Conservation (phyloP, 2,113 vertebrate species). For the Tapirus terrestris region DNA sequence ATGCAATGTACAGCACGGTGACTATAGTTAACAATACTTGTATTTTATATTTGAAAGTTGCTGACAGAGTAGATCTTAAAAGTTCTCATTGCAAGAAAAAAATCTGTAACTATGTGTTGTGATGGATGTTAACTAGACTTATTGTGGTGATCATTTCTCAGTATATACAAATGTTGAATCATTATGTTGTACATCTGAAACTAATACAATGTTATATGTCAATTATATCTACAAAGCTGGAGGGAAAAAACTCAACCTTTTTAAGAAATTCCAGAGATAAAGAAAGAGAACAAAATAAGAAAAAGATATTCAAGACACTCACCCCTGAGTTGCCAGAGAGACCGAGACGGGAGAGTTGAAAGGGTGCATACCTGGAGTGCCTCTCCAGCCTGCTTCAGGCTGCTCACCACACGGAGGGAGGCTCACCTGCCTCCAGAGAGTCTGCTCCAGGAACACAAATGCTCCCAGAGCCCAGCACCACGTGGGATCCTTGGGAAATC, state of each 20-base stretch:
- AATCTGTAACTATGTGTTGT: not conserved
- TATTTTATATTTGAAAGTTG: not conserved
- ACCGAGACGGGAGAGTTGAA: not conserved
- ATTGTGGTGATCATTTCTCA: not conserved
- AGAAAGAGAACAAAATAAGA: not conserved
- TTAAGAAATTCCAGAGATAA: not conserved
- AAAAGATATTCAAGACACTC: not conserved
- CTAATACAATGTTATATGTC: not conserved
- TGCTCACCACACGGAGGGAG: too few species aligned
- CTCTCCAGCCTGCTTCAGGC: not conserved
- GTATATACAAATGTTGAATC: too few species aligned
- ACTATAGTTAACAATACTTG: not conserved
- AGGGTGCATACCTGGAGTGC: accelerated
- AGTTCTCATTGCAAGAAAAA: not conserved
- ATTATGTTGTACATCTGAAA: not conserved
- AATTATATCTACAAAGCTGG: not conserved
- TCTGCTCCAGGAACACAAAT: not conserved
- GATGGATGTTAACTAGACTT: not conserved
- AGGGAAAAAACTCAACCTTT: not conserved
- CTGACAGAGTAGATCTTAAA: not conserved
- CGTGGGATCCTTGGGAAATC: not conserved
- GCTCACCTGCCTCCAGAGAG: not conserved
- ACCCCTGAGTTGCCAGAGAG: not conserved
- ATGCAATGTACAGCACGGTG: not conserved
- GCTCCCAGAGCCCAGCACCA: not conserved